Evolutionary conservation across 1,140 invertebrate genomes (phyloP).

Genomic region (Sogatella furcifera): DNA sequence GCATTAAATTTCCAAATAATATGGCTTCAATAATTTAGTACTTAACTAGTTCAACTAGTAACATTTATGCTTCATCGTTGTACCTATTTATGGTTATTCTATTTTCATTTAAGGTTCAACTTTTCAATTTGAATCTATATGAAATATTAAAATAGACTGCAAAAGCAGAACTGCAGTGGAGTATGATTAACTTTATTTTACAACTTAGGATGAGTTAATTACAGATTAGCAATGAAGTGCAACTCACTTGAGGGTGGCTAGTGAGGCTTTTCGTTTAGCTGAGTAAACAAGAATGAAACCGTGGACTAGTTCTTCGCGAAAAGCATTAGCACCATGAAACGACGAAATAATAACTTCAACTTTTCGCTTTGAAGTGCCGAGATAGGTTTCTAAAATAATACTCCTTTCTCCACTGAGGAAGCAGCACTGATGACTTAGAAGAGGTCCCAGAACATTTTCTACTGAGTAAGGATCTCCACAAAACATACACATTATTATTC

Average conservation of each 20-base stretch:
- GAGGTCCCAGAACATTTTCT: slow-evolving; percentile 77
- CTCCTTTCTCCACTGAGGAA: slow-evolving; percentile 77
- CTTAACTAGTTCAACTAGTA: no score
- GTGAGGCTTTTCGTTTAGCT: slow-evolving; percentile 86
- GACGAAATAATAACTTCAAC: slow-evolving; percentile 91
- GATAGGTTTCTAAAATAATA: slow-evolving; percentile 80
- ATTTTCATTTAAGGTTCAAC: no score
- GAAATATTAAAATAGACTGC: no score
- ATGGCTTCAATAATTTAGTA: no score
- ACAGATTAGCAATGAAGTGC: no score
- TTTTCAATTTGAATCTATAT: no score
- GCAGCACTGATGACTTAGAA: slow-evolving; percentile 79
- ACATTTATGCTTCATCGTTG: no score
- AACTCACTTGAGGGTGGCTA: slow-evolving; percentile 80
- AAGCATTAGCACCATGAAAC: slow-evolving; percentile 88
- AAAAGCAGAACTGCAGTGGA: no score
- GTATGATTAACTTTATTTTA: no score
- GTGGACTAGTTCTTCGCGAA: slow-evolving; percentile 85
- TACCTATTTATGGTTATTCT: no score
- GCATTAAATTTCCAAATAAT: no score
- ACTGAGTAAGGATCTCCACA: slow-evolving; percentile 91
- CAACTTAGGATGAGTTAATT: no score
- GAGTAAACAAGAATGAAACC: slow-evolving; percentile 95
- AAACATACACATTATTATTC: slow-evolving; percentile 93
- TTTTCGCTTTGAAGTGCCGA: slow-evolving; percentile 77